phyloP scores from a whole-genome alignment of 2,888 invertebrate species.

The Acronicta leporina region DNA sequence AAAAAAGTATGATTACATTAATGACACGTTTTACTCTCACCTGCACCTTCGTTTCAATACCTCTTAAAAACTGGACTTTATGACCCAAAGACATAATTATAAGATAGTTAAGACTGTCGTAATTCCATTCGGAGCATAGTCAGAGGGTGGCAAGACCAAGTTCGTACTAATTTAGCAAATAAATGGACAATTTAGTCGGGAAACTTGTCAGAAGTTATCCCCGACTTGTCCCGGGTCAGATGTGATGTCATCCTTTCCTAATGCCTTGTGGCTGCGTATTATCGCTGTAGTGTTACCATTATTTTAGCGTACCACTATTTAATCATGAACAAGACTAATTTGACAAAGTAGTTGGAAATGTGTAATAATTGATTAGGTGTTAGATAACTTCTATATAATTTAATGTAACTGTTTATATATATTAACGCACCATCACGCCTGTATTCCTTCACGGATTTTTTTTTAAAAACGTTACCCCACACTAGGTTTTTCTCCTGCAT shows the following conservation, averaged over 20 bases:
- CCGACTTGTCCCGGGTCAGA: slow-evolving; percentile 49
- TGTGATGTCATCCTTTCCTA: slow-evolving; percentile 52
- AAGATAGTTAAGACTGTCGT: slow-evolving; percentile 62
- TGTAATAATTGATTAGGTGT: neutral
- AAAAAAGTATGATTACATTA: too few relatives aligned
- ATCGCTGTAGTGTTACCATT: slow-evolving; percentile 30
- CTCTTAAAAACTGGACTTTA: slow-evolving; percentile 48
- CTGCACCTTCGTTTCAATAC: slow-evolving; percentile 24
- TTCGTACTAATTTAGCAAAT: slow-evolving; percentile 71
- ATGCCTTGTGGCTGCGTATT: slow-evolving; percentile 50
- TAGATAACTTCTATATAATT: neutral
- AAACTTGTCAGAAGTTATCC: slow-evolving; percentile 62
- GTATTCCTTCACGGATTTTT: too few relatives aligned
- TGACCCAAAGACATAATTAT: slow-evolving; percentile 58
- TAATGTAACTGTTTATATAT: too few relatives aligned
- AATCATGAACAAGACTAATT: slow-evolving; percentile 10
- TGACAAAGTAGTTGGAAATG: slow-evolving; percentile 14
- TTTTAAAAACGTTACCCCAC: too few relatives aligned
- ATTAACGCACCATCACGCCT: too few relatives aligned
- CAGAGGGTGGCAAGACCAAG: slow-evolving; percentile 56
- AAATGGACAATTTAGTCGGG: slow-evolving; percentile 72
- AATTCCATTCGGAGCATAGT: slow-evolving; percentile 51
- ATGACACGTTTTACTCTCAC: too few relatives aligned
- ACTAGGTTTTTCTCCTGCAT: too few relatives aligned
- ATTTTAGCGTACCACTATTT: slow-evolving; percentile 11